Evolutionary conservation across 1,140 invertebrate genomes (phyloP).

Genomic region (Saxidomus purpurata): DNA sequence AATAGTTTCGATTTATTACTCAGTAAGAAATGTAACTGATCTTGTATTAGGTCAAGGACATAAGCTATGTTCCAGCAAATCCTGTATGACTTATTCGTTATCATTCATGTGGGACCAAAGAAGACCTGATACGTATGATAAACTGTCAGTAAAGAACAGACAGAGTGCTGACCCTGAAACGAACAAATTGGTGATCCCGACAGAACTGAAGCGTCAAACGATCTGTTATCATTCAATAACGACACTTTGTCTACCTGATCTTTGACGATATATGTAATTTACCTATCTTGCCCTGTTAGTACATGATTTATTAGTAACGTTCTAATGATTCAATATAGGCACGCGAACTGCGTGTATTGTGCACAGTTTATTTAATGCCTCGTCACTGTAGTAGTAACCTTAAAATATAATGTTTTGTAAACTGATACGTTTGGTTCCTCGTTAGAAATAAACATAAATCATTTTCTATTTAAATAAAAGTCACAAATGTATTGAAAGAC

Average conservation of each 20-base stretch:
- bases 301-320: background rate
- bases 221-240: background rate
- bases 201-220: background rate
- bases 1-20: no score
- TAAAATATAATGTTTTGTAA: background rate
- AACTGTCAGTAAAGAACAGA: background rate
- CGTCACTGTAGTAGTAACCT: background rate
- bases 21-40: no score
- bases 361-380: background rate
- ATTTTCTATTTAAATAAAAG: background rate
- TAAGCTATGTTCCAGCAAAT: no score
- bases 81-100: background rate
- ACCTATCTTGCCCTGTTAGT: background rate
- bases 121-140: background rate
- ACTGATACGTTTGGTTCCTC: background rate
- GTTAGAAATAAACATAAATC: background rate
- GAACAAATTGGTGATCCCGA: background rate
- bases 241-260: constrained; percentile 5
- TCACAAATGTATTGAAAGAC: background rate
- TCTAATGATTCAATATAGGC: background rate
- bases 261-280: background rate
- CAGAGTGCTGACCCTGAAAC: background rate
- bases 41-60: no score
- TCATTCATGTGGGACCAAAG: background rate
- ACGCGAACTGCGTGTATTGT: background rate